phyloP scores from a whole-genome alignment of 2,888 invertebrate species.

The Acanthococcus lagerstroemiae region DNA sequence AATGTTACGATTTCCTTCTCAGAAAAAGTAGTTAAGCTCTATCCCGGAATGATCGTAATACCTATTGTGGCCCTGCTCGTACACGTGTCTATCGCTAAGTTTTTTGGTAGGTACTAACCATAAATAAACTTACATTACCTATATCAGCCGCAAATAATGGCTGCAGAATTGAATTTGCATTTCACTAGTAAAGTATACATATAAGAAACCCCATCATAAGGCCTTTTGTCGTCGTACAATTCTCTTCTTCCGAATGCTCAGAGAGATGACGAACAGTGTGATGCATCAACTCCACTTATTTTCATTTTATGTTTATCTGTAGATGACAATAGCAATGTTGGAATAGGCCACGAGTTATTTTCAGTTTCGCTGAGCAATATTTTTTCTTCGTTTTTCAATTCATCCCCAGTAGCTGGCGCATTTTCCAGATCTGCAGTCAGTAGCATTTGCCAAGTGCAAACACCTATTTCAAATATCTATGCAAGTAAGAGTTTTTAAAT shows the following conservation, averaged over 20 bases:
- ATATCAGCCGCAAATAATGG: no score
- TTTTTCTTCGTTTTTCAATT: constrained; percentile 68
- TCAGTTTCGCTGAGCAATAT: constrained; percentile 74
- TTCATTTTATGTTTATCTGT: no score
- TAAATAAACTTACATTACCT: no score
- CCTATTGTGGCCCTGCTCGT: constrained; percentile 81
- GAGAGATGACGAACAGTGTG: no score
- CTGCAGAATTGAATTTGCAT: no score
- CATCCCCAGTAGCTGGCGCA: constrained; percentile 81
- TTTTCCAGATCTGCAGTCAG: constrained; percentile 84
- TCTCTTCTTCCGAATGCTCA: no score
- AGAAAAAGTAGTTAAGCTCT: constrained; percentile 43
- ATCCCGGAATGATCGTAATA: constrained; percentile 65
- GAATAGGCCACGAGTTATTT: constrained; percentile 85
- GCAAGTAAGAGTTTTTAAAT: no score
- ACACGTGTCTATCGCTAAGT: constrained; percentile 92
- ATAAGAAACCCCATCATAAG: no score
- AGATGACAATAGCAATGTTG: constrained; percentile 52
- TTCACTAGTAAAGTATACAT: no score
- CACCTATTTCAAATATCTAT: constrained; percentile 70
- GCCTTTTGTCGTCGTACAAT: no score
- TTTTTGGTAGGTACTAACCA: constrained; percentile 76
- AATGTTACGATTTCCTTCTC: constrained; percentile 7
- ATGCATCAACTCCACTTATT: no score
- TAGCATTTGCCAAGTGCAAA: constrained; percentile 75